phyloP scores from a whole-genome alignment of 2,888 invertebrate species.

The Hedychridium roseum region DNA sequence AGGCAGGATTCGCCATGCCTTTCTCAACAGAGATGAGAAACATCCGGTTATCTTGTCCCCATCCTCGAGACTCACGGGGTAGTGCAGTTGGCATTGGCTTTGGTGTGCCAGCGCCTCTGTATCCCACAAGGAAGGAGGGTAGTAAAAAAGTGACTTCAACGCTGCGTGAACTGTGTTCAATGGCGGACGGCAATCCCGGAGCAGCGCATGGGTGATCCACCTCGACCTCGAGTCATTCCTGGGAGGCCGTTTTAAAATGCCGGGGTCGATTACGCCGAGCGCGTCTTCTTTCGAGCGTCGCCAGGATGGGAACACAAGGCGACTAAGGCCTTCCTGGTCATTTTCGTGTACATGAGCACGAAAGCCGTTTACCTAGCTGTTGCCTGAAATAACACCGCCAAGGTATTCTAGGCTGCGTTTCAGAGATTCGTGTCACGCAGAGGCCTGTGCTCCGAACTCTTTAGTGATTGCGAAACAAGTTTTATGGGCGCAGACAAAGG shows the following conservation, averaged over 20 bases:
- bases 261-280: not conserved
- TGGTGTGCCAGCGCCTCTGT: not conserved
- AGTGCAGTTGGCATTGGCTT: conserved; percentile 9
- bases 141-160: not conserved
- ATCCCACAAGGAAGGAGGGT: not conserved
- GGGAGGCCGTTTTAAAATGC: no score
- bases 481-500: not conserved
- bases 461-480: not conserved
- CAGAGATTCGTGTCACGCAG: not conserved
- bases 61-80: conserved; percentile 2
- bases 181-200: not conserved
- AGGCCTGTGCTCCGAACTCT: not conserved
- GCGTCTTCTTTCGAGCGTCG: not conserved
- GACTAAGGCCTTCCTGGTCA: not conserved
- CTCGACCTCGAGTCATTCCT: no score
- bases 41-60: not conserved
- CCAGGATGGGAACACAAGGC: not conserved
- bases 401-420: not conserved
- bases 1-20: not conserved
- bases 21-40: not conserved
- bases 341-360: not conserved
- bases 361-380: not conserved
- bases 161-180: not conserved
- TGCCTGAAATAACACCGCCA: not conserved
- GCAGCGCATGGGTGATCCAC: not conserved